phyloP scores from a whole-genome alignment of 2,888 invertebrate species.

The Eurytoma californica region DNA sequence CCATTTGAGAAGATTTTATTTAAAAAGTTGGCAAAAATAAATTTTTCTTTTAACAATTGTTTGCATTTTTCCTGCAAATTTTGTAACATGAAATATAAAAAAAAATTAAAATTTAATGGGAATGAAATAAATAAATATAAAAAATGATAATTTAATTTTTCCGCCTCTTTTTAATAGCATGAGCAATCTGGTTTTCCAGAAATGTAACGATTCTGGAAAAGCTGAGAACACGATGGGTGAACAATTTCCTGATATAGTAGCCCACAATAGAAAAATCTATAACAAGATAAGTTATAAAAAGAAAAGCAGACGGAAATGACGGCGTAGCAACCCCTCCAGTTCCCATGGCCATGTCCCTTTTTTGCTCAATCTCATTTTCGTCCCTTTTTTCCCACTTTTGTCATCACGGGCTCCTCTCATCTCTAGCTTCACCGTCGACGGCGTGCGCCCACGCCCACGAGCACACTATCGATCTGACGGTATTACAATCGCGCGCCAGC shows the following conservation, averaged over 20 bases:
- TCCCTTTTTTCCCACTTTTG: conserved; percentile 13
- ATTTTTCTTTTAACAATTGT: too few species aligned
- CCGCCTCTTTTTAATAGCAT: too few species aligned
- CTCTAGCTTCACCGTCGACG: neutral
- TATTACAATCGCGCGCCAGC: conserved; percentile 51
- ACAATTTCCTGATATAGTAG: too few species aligned
- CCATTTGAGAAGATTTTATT: too few species aligned
- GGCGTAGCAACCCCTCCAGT: neutral
- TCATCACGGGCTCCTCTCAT: conserved; percentile 10
- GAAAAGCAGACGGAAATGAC: conserved; percentile 7
- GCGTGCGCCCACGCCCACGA: conserved; percentile 33
- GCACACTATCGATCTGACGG: conserved; percentile 57
- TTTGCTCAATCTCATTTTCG: neutral
- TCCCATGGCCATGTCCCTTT: neutral
- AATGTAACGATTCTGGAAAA: neutral
- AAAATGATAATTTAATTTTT: too few species aligned
- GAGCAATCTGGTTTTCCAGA: too few species aligned
- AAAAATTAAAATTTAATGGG: too few species aligned
- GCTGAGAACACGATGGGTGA: neutral
- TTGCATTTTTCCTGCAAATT: too few species aligned
- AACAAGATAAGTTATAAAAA: conserved; percentile 21
- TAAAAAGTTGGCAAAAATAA: too few species aligned
- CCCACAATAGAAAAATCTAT: conserved; percentile 11
- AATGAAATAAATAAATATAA: too few species aligned
- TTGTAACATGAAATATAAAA: too few species aligned